phyloP scores from a whole-genome alignment of 2,113 vertebrate species.

The Entelurus aequoreus region DNA sequence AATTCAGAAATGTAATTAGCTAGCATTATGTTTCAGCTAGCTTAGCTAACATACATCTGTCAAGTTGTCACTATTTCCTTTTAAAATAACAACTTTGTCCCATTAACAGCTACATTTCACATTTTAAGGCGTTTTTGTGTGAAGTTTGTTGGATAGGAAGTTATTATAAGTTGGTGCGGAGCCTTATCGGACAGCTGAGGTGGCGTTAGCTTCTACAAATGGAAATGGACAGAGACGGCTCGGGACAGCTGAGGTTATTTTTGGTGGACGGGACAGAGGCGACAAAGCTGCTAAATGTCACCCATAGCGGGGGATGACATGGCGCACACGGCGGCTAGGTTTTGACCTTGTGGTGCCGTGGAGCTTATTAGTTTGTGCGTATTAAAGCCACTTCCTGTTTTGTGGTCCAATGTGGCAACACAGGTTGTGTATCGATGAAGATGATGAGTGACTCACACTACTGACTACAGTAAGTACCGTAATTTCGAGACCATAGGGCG shows the following conservation, averaged over 20 bases:
- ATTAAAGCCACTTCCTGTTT: slow-evolving; percentile 4
- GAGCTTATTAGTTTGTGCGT: slow-evolving; percentile 25
- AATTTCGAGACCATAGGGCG: no score
- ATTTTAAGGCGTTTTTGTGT: neutral
- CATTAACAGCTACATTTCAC: neutral
- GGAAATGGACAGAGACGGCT: slow-evolving; percentile 78
- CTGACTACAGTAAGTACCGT: no score
- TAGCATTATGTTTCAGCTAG: neutral
- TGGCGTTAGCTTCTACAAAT: slow-evolving; percentile 74
- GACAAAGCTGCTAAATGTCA: slow-evolving; percentile 73
- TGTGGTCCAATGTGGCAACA: neutral
- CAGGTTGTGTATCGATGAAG: slow-evolving; percentile 2
- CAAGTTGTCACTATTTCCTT: neutral
- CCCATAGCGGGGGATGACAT: slow-evolving; percentile 50
- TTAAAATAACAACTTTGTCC: neutral
- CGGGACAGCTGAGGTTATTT: slow-evolving; percentile 97
- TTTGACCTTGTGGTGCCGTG: slow-evolving; percentile 50
- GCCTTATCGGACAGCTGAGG: slow-evolving; percentile 49
- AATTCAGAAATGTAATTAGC: no score
- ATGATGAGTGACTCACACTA: slow-evolving; percentile 12
- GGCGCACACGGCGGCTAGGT: slow-evolving; percentile 19
- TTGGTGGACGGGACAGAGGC: slow-evolving; percentile 75
- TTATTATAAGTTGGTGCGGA: neutral
- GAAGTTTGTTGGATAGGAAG: neutral
- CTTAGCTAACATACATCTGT: neutral